Conservation (phyloP, 2,113 vertebrate species). For the Gorsachius goisagi region DNA sequence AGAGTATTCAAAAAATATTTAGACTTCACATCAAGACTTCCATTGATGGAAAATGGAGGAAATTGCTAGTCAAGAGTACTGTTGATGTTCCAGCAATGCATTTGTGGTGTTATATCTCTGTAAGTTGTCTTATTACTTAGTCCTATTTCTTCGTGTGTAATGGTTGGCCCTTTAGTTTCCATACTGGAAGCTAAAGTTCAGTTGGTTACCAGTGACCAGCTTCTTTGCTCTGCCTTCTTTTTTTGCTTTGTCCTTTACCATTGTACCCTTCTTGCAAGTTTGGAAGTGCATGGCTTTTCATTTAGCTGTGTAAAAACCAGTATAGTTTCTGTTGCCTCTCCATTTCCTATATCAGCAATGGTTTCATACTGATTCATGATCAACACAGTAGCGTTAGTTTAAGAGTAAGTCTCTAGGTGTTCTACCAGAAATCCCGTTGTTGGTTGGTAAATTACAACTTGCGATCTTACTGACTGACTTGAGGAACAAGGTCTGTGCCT, state of each 20-base stretch:
- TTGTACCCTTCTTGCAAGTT: neutral
- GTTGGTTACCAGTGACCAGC: neutral
- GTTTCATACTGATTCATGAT: neutral
- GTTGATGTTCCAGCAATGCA: neutral
- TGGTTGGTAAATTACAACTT: neutral
- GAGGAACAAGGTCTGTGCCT: neutral
- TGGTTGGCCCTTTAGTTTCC: neutral
- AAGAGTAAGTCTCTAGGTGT: neutral
- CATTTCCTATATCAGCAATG: neutral
- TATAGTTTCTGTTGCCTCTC: neutral
- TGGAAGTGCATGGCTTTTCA: neutral
- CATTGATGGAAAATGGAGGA: neutral
- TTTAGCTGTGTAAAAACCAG: neutral
- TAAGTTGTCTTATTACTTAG: neutral
- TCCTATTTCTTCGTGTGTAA: neutral
- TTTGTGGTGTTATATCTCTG: neutral
- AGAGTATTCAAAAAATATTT: neutral
- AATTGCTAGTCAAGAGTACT: neutral
- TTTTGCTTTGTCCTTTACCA: neutral
- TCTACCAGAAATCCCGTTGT: neutral
- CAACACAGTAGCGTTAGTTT: neutral
- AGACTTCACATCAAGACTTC: neutral
- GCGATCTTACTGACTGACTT: neutral
- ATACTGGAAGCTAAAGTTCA: neutral
- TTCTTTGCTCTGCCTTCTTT: neutral